Evolutionary conservation across 1,140 invertebrate genomes (phyloP).

Genomic region (Habropoda laboriosa): DNA sequence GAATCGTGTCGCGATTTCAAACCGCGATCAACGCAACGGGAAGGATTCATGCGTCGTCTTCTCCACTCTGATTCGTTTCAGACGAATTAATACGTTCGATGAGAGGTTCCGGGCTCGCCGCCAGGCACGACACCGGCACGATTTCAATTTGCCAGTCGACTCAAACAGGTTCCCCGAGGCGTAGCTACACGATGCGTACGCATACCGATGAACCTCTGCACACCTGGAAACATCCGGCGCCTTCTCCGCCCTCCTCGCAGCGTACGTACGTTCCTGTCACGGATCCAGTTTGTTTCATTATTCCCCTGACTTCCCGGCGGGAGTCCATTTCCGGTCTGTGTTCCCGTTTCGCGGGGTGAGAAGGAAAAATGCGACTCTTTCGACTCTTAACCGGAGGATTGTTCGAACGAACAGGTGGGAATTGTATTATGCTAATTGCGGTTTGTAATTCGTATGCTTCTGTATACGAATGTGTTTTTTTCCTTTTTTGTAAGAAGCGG

Average conservation of each 20-base stretch:
- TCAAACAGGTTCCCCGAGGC: constrained; percentile 71
- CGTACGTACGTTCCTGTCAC: background rate
- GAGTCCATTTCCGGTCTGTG: background rate
- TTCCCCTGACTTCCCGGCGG: constrained; percentile 30
- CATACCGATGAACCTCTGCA: constrained; percentile 31
- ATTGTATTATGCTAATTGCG: too few relatives aligned
- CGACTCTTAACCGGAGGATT: background rate
- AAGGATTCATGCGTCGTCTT: background rate
- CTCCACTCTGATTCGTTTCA: constrained; percentile 57
- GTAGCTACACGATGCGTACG: constrained; percentile 40
- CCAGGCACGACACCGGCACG: constrained; percentile 50
- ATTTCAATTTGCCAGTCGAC: constrained; percentile 73
- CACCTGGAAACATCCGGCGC: constrained; percentile 37
- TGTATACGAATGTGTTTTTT: too few relatives aligned
- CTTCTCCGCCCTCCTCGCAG: background rate
- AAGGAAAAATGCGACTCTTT: too few relatives aligned
- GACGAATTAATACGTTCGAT: constrained; percentile 69
- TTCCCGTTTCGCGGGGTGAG: background rate
- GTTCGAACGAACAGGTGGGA: too few relatives aligned
- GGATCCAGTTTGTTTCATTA: constrained; percentile 31
- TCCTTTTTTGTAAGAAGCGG: too few relatives aligned
- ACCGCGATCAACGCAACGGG: background rate
- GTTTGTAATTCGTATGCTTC: too few relatives aligned
- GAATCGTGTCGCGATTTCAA: background rate
- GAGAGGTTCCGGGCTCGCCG: constrained; percentile 61